Conservation (phyloP, 2,888 invertebrate species). For the Allacma fusca region DNA sequence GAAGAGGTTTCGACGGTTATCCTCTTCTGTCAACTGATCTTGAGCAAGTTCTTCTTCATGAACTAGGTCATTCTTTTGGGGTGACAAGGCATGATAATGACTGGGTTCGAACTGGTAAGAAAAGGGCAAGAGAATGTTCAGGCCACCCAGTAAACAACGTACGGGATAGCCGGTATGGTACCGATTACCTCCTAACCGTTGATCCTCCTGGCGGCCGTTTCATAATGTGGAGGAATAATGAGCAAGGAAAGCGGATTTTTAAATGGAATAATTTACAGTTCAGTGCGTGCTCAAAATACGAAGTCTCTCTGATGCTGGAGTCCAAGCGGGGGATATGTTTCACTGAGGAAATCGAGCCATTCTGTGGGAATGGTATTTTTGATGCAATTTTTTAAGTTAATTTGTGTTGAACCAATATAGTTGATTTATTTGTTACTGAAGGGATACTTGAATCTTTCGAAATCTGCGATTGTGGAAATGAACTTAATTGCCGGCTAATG, state of each 20-base stretch:
- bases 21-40: constrained; percentile 39
- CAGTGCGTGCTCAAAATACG: constrained; percentile 23
- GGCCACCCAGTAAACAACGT: not conserved
- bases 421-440: not conserved
- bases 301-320: not conserved
- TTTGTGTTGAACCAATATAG: not conserved
- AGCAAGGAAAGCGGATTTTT: constrained; percentile 22
- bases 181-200: not conserved
- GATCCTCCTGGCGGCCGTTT: constrained; percentile 42
- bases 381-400: not conserved
- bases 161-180: not conserved
- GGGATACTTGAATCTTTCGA: constrained; percentile 46
- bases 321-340: constrained; percentile 38
- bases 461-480: constrained; percentile 49
- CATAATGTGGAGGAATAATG: constrained; percentile 46
- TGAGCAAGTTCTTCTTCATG: constrained; percentile 42
- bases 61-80: constrained; percentile 49
- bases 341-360: constrained; percentile 38
- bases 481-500: constrained; percentile 36
- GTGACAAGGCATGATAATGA: constrained; percentile 44
- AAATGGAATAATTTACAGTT: constrained; percentile 29
- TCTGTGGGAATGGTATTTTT: constrained; percentile 48
- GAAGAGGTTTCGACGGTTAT: constrained; percentile 23
- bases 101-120: not conserved
- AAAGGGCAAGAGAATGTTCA: not conserved